phyloP scores from a whole-genome alignment of 92 coral and sea anemone species.

The Phenganax marumi region DNA sequence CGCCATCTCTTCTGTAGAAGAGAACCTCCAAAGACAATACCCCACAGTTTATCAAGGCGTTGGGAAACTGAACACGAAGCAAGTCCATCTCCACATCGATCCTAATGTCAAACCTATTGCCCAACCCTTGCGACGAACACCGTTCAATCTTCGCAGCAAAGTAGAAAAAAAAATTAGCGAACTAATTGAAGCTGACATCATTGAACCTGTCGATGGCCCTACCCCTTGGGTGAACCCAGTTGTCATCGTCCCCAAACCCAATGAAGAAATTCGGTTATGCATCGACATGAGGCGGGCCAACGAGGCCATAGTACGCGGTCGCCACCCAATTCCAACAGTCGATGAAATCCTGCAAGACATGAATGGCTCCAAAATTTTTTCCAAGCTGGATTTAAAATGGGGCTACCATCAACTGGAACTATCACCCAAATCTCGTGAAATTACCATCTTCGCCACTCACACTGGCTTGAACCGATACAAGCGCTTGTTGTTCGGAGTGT shows the following conservation, averaged over 20 bases:
- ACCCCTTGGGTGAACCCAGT: too few species aligned
- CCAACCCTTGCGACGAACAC: slow-evolving; percentile 56
- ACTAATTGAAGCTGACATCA: too few species aligned
- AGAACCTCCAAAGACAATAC: background rate
- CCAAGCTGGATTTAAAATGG: background rate
- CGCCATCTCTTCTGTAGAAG: background rate
- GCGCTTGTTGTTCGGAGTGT: too few species aligned
- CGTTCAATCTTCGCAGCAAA: slow-evolving; percentile 23
- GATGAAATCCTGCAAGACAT: background rate
- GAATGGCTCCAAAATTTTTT: too few species aligned
- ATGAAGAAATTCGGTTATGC: too few species aligned
- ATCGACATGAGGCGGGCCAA: too few species aligned
- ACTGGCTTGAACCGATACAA: slow-evolving; percentile 1
- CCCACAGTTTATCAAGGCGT: too few species aligned
- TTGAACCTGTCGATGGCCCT: too few species aligned
- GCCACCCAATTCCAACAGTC: too few species aligned
- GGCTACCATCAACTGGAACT: too few species aligned
- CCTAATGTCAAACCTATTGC: slow-evolving; percentile 39
- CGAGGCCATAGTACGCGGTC: slow-evolving; percentile 9
- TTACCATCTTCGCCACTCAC: background rate
- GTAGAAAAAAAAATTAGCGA: background rate
- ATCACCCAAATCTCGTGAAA: too few species aligned
- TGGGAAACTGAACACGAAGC: slow-evolving; percentile 38
- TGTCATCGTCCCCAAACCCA: too few species aligned
- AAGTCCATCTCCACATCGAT: slow-evolving; percentile 40